Evolutionary conservation across 2,888 invertebrate genomes (phyloP).

Genomic region (Tetheella fluctuosa): DNA sequence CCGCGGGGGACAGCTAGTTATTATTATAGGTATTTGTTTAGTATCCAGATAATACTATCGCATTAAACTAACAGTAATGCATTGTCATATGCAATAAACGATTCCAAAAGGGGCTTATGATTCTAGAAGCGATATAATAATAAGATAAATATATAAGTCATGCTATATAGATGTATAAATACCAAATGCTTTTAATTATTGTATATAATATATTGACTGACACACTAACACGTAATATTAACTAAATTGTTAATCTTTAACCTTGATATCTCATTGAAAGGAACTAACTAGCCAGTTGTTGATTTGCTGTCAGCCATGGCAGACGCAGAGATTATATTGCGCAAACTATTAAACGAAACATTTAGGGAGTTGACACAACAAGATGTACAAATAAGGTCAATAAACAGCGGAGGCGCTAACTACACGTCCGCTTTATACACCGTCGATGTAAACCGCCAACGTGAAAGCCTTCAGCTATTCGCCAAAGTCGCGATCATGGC

Average conservation of each 20-base stretch:
- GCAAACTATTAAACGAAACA: constrained; percentile 40
- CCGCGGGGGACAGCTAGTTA: too few relatives aligned
- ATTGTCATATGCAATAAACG: background rate
- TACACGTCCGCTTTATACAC: constrained; percentile 50
- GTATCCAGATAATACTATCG: background rate
- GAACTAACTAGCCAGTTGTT: constrained; percentile 30
- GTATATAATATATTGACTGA: background rate
- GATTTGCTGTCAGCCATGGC: constrained; percentile 36
- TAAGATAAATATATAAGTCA: too few relatives aligned
- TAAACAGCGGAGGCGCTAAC: constrained; percentile 55
- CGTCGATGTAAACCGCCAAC: constrained; percentile 30
- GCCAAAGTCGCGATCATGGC: constrained; percentile 53
- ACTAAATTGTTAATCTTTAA: background rate
- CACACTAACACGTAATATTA: background rate
- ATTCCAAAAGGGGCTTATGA: background rate
- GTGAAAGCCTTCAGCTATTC: constrained; percentile 47
- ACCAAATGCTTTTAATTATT: background rate
- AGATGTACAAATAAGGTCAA: constrained; percentile 33
- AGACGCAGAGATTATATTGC: constrained; percentile 43
- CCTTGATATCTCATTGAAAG: background rate
- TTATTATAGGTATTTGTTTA: too few relatives aligned
- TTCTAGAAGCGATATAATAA: too few relatives aligned
- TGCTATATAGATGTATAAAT: background rate
- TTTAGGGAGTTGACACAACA: constrained; percentile 31
- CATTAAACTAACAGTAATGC: background rate